Evolutionary conservation across 2,113 vertebrate species (phyloP), one percentile per base, ranked within the genome.

Genomic region (Oryzias curvinotus): DNA sequence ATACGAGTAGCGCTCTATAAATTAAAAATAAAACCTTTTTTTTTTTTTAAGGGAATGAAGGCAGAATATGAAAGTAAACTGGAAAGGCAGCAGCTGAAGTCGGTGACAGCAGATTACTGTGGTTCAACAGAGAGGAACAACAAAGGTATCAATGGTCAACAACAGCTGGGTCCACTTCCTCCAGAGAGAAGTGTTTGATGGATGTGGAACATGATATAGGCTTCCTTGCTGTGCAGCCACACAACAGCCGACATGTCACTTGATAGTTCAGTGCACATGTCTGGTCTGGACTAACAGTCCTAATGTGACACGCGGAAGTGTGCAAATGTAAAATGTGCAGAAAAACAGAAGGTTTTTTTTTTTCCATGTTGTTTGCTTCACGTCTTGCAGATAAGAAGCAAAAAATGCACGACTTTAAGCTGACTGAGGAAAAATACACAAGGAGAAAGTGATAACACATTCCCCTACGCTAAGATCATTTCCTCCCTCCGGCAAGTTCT

Each of bases 401-500:
- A 63, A 75, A 75, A 74, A 72, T 65, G 60, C 36, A 72, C 70
- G 75, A 80, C 57, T 75, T 68, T 73, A 55, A 50, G 25, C 57
- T 65, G 61, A 52, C 36, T 21, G 62, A 65, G 75, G 67, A 68
- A 73, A 60, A 57, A 55, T n/a, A 58, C 72, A 73, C 67, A 62
- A 66, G 53, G 80, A 71, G 57, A 82, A 70, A 78, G 64, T 68
- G 86, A 89, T 89, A 89, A 89, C 71, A 78, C 85, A 89, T 89
- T 90, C 82, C 72, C 83, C 71, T 53, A 72, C 72, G 84, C 83
- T 85, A 51, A 46, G 78, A 84, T 88, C 84, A 89, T 83, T 87
- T 89, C 85, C 87, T 86, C 82, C 81, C 75, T 68, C 64, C 42
- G 61, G 85, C 45, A 2, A 50, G 54, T 78, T 63, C 73, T 82